Base-by-base conservation (phyloP, 2,797 vertebrate genomes). In the Buceros bicornis region DNA sequence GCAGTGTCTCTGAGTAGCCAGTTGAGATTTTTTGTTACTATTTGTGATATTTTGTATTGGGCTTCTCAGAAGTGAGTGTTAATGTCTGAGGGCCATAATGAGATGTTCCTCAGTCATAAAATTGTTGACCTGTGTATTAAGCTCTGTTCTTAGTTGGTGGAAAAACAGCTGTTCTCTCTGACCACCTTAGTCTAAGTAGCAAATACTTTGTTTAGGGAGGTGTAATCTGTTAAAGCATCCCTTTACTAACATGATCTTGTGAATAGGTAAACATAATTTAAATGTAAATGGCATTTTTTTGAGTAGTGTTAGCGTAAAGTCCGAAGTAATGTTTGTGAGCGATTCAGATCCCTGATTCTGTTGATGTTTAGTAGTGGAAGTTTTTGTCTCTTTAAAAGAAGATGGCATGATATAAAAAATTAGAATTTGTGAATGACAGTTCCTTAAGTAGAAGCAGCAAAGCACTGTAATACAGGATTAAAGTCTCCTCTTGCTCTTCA, bases 51-150 rank as follows among this genome's bases (percentile, higher is more conserved):
- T 40, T 40, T 40, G 37, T 40, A 40, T 40, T 40, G 12, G 37
- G 37, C 26, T 35, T 78, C 20, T 87, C n/a, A 71, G 29, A 77
- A 73, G 13, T 28, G 54, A 50, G 3, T 37, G 14, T 31, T 94
- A 45, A 57, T 82, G 42, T 71, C 31, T 26, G 50, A 78, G 70
- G 11, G 20, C 11, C 22, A 25, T 56, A 71, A 67, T 37, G 61
- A 50, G 25, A 43, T 77, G 19, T 83, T 94, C 42, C 88, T 90
- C 53, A 87, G 21, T 54, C 53, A 26, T 64, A 26, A 57, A 86
- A 64, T 33, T 83, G 53, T 77, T 11, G 7, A 35, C 60, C 43
- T 78, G 11, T 54, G 2, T 51, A 18, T 77, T 88, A 60, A 78
- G 37, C 48, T 71, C 3, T 19, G 0, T 50, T 10, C 28, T 77